Base-by-base conservation (phyloP, 1,140 invertebrate genomes). In the Drosophila novamexicana region DNA sequence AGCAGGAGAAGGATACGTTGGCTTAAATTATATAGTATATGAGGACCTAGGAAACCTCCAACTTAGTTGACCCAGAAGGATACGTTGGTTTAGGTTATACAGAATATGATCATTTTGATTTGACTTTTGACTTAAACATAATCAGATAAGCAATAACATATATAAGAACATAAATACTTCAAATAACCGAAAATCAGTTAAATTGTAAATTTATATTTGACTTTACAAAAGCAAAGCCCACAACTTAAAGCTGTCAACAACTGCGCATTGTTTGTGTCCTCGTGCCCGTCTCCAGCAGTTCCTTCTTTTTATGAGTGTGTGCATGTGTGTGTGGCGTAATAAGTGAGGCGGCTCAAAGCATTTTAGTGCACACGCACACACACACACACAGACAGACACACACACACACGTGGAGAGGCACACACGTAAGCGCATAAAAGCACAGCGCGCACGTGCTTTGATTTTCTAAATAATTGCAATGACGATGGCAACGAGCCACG, bases 391-490 rank as follows among this genome's bases (percentile, higher is more conserved):
- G 39, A 59, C 22, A 29, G 29, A 70, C 36, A 67, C 54, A 56
- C 61, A 54, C 40, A 53, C 50, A 45, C 44, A 50, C 6, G 54
- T 57, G 39, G 12, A 1, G 37, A n/a, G 37, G 18, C 18, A 58
- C 66, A 54, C 67, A 52, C 45, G 82, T 79, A 86, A 86, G 75
- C 82, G 79, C 83, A 88, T 88, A 88, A 88, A 88, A 88, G 84
- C 80, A 88, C 73, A 89, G 80, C 77, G 44, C 68, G 84, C 62
- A 88, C 84, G 84, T 88, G 84, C 84, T 89, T 76, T 88, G 84
- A 88, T 89, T 88, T 88, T 78, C 58, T 88, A 86, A 86, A 86
- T 86, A 86, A 86, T 88, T 86, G 84, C 83, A 88, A 85, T 85
- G 81, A 81, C 81, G 78, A 77, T 63, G 81, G 42, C 68, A 70